Base-by-base conservation (phyloP, 2,888 invertebrate genomes). In the Calliopum simillimum region DNA sequence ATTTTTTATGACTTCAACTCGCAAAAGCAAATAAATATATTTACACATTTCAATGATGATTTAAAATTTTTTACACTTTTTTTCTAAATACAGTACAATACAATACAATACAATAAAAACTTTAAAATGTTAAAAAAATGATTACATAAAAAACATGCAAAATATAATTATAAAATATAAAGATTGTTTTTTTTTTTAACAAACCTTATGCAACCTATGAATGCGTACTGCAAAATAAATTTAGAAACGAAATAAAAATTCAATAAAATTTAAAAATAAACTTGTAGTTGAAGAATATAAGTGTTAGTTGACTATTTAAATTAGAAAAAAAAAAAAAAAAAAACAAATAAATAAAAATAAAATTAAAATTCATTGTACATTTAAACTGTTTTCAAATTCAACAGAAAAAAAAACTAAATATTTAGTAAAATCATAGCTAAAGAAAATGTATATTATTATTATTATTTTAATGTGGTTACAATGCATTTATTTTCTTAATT, bases 331-430 rank as follows among this genome's bases (percentile, higher is more conserved):
- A 19, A 59, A 51, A 59, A 62, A 71, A 71, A 62, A 69, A 75
- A 74, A 51, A 70, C 68, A 62, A 47, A 69, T 71, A 69, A 73
- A 69, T 62, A 46, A 19, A 67, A 63, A 71, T 63, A 49, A 69
- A 55, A 64, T 71, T 67, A 71, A 68, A 67, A 71, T 72, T 74
- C 55, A 67, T 14, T 19, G 23, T 21, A 19, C 33, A 25, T 12
- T 51, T 21, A 21, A 47, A 47, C 14, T 47, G 16, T 4, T 47
- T 47, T 47, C 47, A 47, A 16, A 51, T 51, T 11, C 51, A 51
- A 51, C 16, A 19, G 16, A n/a, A 51, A 51, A n/a, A 51, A 11
- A 51, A 51, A 19, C 51, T 11, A 51, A 51, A 11, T n/a, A 51
- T 19, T 51, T 51, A 51, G 51, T 19, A 51, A 51, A 51, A 19